These are phyloP conservation scores for Pharmacophagus antenor DNA, from an alignment of 2,888 invertebrate genomes.

Conservation along the genomic window DNA sequence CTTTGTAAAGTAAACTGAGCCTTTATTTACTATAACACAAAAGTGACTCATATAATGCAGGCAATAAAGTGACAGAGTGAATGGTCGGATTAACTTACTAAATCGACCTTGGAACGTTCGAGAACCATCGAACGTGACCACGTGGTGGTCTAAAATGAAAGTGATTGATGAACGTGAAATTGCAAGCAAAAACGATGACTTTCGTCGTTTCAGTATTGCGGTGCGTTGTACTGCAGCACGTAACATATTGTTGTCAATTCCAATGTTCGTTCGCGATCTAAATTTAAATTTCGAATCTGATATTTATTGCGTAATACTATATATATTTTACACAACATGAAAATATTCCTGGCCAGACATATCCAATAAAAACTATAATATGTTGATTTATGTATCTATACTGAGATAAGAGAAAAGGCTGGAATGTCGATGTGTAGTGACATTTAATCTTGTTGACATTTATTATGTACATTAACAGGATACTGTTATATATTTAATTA, in stretches of 20 bases:
- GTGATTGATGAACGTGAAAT: slow-evolving; percentile 28
- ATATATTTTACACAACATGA: slow-evolving; percentile 2
- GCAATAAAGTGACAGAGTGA: slow-evolving; percentile 31
- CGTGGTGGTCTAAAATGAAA: slow-evolving; percentile 27
- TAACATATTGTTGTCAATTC: slow-evolving; percentile 15
- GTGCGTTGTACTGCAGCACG: slow-evolving; percentile 9
- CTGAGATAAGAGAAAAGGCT: background rate
- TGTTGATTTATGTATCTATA: background rate
- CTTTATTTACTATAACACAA: slow-evolving; percentile 24
- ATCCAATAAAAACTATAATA: background rate
- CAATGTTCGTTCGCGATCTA: slow-evolving; percentile 20
- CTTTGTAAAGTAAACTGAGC: slow-evolving; percentile 35
- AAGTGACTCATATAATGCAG: slow-evolving; percentile 28
- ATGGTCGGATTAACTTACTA: slow-evolving; percentile 31
- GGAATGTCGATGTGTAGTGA: too few species aligned
- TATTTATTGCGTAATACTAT: slow-evolving; percentile 13
- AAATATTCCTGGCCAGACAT: background rate
- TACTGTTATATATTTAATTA: too few species aligned
- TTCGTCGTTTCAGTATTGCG: slow-evolving; percentile 3
- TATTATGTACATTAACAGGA: background rate
- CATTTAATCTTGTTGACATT: background rate
- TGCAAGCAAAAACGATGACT: background rate
- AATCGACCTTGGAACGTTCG: slow-evolving; percentile 34
- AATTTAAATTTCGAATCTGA: slow-evolving; percentile 23
- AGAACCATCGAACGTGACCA: slow-evolving; percentile 23